A percentile compares a stretch with the other conserved stretches of the same genome.
These are phyloP conservation scores for Drosophila persimilis DNA, from an alignment of 1,140 invertebrate species.

Conservation along the genomic window DNA sequence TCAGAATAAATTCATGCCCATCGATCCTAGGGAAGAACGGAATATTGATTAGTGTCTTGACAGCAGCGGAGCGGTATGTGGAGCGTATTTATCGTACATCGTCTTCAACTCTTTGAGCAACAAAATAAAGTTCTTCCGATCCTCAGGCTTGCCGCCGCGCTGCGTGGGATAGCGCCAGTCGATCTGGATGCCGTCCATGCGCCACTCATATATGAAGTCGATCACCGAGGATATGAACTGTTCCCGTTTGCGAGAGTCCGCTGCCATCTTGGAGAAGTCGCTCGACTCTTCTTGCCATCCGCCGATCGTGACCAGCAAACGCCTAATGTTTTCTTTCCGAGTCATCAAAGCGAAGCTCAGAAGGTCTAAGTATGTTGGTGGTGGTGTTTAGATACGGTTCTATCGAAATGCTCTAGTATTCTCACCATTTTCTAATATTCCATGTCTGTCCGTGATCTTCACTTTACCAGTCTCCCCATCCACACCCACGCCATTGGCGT, in stretches of 20 bases:
- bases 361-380: constrained; percentile 1
- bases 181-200: constrained; percentile 87
- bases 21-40: constrained; percentile 49
- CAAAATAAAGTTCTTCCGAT: constrained; percentile 83
- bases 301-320: too few relatives aligned
- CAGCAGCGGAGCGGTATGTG: too few relatives aligned
- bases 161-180: constrained; percentile 86
- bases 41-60: too few relatives aligned
- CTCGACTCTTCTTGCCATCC: constrained; percentile 86
- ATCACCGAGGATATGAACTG: constrained; percentile 84
- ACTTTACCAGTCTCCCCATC: constrained; percentile 84
- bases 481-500: constrained; percentile 86
- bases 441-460: not conserved
- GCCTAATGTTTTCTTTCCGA: too few relatives aligned
- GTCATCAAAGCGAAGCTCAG: not conserved
- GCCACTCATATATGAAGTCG: constrained; percentile 82
- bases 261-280: constrained; percentile 85
- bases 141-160: constrained; percentile 83
- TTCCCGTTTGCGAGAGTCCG: constrained; percentile 66
- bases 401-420: not conserved
- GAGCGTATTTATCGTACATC: constrained; percentile 40
- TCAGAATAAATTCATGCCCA: constrained; percentile 83
- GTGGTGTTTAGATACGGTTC: not conserved
- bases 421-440: constrained; percentile 13
- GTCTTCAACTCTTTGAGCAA: constrained; percentile 82